Evolutionary conservation across 1,140 invertebrate species (phyloP).

Genomic region (Trichoplusia ni): DNA sequence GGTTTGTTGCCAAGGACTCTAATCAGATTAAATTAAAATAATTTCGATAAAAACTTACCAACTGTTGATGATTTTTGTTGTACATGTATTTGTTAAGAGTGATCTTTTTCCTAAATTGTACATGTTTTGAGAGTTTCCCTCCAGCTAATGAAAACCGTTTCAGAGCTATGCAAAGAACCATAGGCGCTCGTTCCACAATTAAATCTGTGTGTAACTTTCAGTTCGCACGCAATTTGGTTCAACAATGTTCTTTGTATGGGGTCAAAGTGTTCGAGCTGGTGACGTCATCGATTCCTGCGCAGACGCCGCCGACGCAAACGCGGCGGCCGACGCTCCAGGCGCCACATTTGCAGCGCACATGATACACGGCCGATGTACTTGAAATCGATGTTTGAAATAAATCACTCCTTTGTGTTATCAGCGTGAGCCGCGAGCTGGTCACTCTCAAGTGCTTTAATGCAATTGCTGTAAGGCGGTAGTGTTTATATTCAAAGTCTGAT

Average conservation of each 20-base stretch:
- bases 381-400: conserved; percentile 47
- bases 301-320: conserved; percentile 53
- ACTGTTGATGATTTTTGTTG: conserved; percentile 73
- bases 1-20: too few species aligned
- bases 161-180: conserved; percentile 96
- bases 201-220: not conserved
- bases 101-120: conserved; percentile 86
- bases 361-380: conserved; percentile 51
- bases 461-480: conserved; percentile 20
- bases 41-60: conserved; percentile 59
- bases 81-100: conserved; percentile 86
- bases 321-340: conserved; percentile 47
- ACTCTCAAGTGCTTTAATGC: conserved; percentile 52
- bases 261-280: conserved; percentile 47
- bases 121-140: conserved; percentile 85
- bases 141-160: conserved; percentile 91
- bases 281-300: conserved; percentile 60
- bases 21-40: not conserved
- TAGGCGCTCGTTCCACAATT: conserved; percentile 93
- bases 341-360: conserved; percentile 73
- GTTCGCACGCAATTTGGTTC: conserved; percentile 2
- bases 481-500: conserved; percentile 10
- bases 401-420: conserved; percentile 56
- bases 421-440: conserved; percentile 32
- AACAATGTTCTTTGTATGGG: conserved; percentile 21